Base-by-base conservation (phyloP, 2,888 invertebrate species). In the Aromia moschata region DNA sequence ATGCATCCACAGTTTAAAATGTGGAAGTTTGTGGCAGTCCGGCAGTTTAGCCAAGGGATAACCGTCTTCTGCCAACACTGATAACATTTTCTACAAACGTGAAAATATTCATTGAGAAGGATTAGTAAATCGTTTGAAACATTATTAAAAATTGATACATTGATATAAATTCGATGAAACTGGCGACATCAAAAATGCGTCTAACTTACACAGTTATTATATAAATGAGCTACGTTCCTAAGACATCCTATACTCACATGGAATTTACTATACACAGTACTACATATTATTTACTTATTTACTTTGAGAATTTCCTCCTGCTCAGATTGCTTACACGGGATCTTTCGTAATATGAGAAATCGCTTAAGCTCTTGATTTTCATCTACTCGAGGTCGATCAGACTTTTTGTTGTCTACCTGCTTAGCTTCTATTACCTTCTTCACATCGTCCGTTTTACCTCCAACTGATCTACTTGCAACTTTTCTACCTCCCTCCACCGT, bases 41-140 rank as follows among this genome's bases (percentile, higher is more conserved):
- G 80, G 80, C 40, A 81, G 69, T 55, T 74, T 75, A 1, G 80
- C 80, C 11, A 81, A 62, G 5, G 80, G 78, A 65, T 70, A 81
- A 9, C 79, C 79, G 70, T 81, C 81, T 16, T 74, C 69, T 2
- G 79, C 80, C 69, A 81, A 61, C 11, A 66, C 65, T 9, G 51
- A 46, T 36, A 80, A 60, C 10, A 71, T 68, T 64, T 64, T 70
- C 77, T 77, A n/a, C n/a, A n/a, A n/a, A n/a, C n/a, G n/a, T n/a
- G n/a, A n/a, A n/a, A n/a, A n/a, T n/a, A n/a, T n/a, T n/a, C n/a
- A n/a, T n/a, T n/a, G n/a, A n/a, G n/a, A n/a, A n/a, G n/a, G n/a
- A n/a, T n/a, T n/a, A n/a, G n/a, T n/a, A n/a, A n/a, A n/a, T n/a
- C n/a, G n/a, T n/a, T n/a, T n/a, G n/a, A n/a, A n/a, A n/a, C n/a